Base-by-base conservation (phyloP, 2,113 vertebrate genomes). In the Epinephelus fuscoguttatus region DNA sequence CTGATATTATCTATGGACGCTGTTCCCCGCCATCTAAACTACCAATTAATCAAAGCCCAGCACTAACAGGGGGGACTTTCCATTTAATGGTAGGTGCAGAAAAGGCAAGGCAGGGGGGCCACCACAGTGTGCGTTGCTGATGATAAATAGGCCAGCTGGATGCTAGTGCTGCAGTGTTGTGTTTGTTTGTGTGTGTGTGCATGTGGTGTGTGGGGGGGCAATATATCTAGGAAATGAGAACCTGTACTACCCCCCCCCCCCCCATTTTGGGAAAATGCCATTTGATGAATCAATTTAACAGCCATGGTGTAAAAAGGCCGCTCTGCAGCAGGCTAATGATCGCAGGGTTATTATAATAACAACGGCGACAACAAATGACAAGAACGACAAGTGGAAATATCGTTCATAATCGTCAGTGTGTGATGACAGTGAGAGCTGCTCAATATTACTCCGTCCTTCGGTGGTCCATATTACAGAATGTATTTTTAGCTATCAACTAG, bases 401-500 rank as follows among this genome's bases (percentile, higher is more conserved):
- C 23, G 9, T 55, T 87, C 74, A 71, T 70, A 82, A 89, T 86
- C 52, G 66, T 82, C 74, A 70, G 76, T 3, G 70, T 45, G 8
- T 15, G 71, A 72, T 70, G 88, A 87, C 76, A 75, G 87, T n/a
- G 77, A 71, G 75, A 82, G 78, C 81, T 71, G 64, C 77, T 87
- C 72, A 67, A 8, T 53, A 82, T 84, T 75, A 84, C 78, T 84
- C 55, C 15, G 85, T 87, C 90, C 88, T 89, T 85, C 14, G 21
- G 25, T 89, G 90, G 88, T 91, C 91, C 81, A 89, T 89, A 94
- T 95, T 89, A 83, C 81, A 59, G 70, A 79, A 88, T 75, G 84
- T 95, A 94, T 94, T 94, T 95, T 94, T 94, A 92, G 92, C 88
- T 61, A 84, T 93, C 88, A 93, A 91, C 90, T 93, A 93, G 93